Evolutionary conservation across 2,888 invertebrate genomes (phyloP), one percentile per base, ranked within the genome.

Genomic region (Tenthredo distinguenda): DNA sequence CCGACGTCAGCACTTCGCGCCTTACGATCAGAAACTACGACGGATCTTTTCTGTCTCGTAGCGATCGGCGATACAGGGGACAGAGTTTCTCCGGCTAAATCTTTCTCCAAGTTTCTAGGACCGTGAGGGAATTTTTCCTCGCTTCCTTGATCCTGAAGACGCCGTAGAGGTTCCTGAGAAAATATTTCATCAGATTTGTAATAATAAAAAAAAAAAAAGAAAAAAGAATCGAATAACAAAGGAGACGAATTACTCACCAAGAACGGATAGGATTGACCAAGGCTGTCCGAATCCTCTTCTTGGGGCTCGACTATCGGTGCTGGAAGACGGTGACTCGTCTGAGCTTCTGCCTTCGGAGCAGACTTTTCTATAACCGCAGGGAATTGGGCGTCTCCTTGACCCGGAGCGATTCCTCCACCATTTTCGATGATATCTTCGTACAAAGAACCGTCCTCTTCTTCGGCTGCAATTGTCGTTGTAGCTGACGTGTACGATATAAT

Each of bases 1-100:
- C 98, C 98, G 0, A 98, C 97, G 91, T 98, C 98, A 2, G 98
- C 97, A 87, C 97, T 97, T 83, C 97, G 95, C 1, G 95, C 96
- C 91, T 97, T 97, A 18, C 97, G 95, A 91, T 96, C 96, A 6
- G 96, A 95, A 18, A 96, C 95, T 4, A 95, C 95, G 86, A 96
- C 94, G 1, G 96, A 96, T 5, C 97, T 95, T 58, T 95, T 94
- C 79, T 96, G 95, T 43, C 97, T 95, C 43, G 86, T 88, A n/a
- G 86, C 87, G 31, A 90, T 86, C 34, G 92, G 90, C 43, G 90
- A 90, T 71, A 88, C 96, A 88, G 93, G 95, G 91, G 79, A 95
- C 90, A 93, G 92, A 10, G 95, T 95, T 82, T 95, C 95, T 37
- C 95, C 94, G 86, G 85, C 65, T 87, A 86, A 31, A 55, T 91